Base-by-base conservation (phyloP, 2,888 invertebrate species). In the Scaptomyza parva region DNA sequence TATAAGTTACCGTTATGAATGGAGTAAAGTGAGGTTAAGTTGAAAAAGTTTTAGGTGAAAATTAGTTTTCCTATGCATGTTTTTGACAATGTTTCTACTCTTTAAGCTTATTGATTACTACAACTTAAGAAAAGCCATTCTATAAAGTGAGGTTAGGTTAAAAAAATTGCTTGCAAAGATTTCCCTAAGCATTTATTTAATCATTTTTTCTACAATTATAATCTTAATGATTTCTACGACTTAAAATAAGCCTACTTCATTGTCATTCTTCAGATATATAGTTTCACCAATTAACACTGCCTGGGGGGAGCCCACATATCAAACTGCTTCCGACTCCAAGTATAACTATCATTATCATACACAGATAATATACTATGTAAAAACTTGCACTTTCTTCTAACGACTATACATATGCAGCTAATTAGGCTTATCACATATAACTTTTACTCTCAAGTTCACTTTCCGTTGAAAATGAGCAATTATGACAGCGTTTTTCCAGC, bases 381-480 rank as follows among this genome's bases (percentile, higher is more conserved):
- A 43, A 51, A 76, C 86, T 77, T 76, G 66, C 75, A 74, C 86
- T 84, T 80, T 81, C 87, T 69, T 66, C 37, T 39, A 37, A 22
- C n/a, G n/a, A n/a, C n/a, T n/a, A n/a, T n/a, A 17, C 37, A 57
- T 48, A 17, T 52, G 37, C 18, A 9, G 35, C 44, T 60, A 57
- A 76, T 66, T 66, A 70, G 35, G 41, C 71, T 71, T 73, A 76
- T 73, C 76, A 59, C 51, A 78, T 55, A 78, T 55, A 66, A 69
- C 84, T 81, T 74, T 77, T 80, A 77, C 81, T 86, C 63, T 70
- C 51, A 60, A 48, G 47, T 55, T 86, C 69, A 80, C 84, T 84
- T 81, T 81, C 78, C 65, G 65, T 68, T 39, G 84, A 65, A 65
- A 86, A 74, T 69, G 60, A 80, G 75, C 77, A 83, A 80, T 86